Conservation (phyloP, 2,113 vertebrate genomes). For the Notiomystis cincta region DNA sequence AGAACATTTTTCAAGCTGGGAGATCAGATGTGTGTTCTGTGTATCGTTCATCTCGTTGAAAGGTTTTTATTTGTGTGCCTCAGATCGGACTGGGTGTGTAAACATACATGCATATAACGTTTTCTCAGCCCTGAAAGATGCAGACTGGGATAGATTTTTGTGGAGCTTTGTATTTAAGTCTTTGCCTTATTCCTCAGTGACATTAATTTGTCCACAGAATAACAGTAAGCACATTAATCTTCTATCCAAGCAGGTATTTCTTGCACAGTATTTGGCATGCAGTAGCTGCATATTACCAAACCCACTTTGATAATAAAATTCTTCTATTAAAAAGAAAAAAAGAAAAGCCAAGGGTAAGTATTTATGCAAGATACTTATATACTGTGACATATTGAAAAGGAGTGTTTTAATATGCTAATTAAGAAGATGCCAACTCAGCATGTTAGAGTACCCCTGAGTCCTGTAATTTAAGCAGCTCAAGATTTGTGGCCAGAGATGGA, state of each 20-base stretch:
- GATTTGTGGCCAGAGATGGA: not conserved
- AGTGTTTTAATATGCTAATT: not conserved
- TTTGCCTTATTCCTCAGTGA: not conserved
- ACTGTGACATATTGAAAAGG: not conserved
- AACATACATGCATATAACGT: not conserved
- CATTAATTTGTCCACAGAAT: not conserved
- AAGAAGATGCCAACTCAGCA: not conserved
- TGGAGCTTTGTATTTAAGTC: not conserved
- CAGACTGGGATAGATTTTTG: not conserved
- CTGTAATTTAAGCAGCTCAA: not conserved
- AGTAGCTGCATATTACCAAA: not conserved
- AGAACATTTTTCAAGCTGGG: not conserved
- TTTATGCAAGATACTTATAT: not conserved
- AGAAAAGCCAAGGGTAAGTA: not conserved
- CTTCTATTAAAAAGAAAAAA: not conserved
- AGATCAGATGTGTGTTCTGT: not conserved
- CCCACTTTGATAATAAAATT: not conserved
- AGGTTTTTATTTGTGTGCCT: not conserved
- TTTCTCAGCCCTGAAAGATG: not conserved
- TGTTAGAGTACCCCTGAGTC: not conserved
- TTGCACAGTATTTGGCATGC: not conserved
- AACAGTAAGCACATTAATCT: constrained; percentile 10
- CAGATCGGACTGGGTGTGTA: not conserved
- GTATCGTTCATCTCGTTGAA: not conserved
- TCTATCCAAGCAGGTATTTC: not conserved